These are phyloP conservation scores for Oreochromis spilurus DNA, from an alignment of 2,113 vertebrate species.

Conservation along the genomic window DNA sequence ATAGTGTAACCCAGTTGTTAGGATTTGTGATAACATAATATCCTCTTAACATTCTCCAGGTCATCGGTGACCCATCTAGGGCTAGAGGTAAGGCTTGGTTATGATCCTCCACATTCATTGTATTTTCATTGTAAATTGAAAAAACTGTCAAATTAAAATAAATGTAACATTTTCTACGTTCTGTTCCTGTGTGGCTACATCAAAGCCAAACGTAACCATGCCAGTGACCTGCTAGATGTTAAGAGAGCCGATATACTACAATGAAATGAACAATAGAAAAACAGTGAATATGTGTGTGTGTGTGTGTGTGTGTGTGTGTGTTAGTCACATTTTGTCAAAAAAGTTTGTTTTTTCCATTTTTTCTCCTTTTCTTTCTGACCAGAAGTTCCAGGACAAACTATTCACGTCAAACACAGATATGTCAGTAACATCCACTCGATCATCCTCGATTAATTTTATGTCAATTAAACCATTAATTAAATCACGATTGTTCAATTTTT, in stretches of 20 bases:
- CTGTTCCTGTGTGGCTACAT: neutral
- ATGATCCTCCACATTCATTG: neutral
- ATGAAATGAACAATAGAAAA: neutral
- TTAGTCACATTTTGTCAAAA: neutral
- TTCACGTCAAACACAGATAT: neutral
- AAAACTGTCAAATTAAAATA: neutral
- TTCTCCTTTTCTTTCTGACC: neutral
- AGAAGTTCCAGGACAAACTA: neutral
- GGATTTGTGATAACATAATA: neutral
- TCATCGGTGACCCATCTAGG: neutral
- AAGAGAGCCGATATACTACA: neutral
- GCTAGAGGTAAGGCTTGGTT: neutral
- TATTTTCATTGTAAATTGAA: neutral
- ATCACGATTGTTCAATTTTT: neutral
- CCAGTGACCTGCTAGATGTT: neutral
- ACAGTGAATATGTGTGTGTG: rapidly evolving
- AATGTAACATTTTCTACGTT: neutral
- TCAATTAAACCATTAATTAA: neutral
- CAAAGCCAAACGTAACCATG: neutral
- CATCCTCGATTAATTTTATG: neutral
- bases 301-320: neutral
- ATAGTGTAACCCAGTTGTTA: neutral
- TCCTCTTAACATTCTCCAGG: too few relatives aligned
- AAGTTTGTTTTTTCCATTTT: neutral
- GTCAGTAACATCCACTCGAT: neutral